Conservation (phyloP, 2,797 vertebrate genomes). For the Karalla daura region DNA sequence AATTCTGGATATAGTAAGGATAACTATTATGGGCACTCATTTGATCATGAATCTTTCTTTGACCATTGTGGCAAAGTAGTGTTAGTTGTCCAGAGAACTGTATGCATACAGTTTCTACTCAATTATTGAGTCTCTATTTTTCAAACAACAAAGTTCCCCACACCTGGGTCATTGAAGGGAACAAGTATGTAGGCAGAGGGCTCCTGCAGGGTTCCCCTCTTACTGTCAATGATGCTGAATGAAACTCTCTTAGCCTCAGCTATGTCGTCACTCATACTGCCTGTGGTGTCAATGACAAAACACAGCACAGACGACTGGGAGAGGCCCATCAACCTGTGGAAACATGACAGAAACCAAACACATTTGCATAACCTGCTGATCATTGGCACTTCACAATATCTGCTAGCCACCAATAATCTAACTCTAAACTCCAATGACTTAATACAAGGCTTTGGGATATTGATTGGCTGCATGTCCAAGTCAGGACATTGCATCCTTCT, state of each 20-base stretch:
- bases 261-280: constrained; percentile 65
- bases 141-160: too few species aligned
- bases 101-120: too few species aligned
- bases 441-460: neutral
- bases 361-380: neutral
- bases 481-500: neutral
- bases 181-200: constrained; percentile 67
- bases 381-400: neutral
- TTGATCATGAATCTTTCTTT: too few species aligned
- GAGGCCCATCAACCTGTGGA: constrained; percentile 45
- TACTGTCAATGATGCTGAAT: constrained; percentile 44
- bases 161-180: constrained; percentile 72
- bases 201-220: constrained; percentile 44
- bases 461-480: neutral
- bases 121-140: too few species aligned
- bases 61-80: too few species aligned
- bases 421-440: neutral
- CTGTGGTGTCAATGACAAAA: constrained; percentile 69
- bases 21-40: too few species aligned
- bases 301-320: constrained; percentile 57
- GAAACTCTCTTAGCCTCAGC: constrained; percentile 28
- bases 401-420: neutral
- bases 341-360: neutral
- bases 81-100: too few species aligned
- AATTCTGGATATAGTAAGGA: too few species aligned